These are phyloP conservation scores for Acropora tenuis DNA, from an alignment of 64 coral and sea anemone species.

Conservation along the genomic window DNA sequence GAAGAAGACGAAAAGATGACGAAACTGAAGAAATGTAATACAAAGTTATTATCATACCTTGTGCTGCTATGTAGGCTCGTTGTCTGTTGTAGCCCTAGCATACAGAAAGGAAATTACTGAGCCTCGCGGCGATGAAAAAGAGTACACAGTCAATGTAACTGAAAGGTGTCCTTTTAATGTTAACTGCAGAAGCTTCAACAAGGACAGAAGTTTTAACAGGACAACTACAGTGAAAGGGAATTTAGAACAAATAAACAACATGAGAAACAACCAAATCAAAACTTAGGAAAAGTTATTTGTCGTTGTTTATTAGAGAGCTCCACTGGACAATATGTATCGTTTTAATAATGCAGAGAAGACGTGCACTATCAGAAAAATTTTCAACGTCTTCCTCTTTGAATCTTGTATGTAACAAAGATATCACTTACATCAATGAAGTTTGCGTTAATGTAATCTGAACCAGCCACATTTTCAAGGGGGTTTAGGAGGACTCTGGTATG, in stretches of 20 bases:
- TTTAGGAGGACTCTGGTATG: conserved; percentile 93
- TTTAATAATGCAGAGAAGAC: no score
- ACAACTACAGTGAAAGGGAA: no score
- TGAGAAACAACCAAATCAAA: no score
- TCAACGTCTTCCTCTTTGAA: no score
- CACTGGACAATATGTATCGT: no score
- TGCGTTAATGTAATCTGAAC: conserved; percentile 93
- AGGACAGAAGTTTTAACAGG: background rate
- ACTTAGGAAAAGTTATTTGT: no score
- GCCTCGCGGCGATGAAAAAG: background rate
- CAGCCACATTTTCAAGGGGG: conserved; percentile 77
- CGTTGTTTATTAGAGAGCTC: no score
- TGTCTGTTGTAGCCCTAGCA: conserved; percentile 78
- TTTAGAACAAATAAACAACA: no score
- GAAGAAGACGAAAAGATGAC: no score
- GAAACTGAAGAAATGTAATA: no score
- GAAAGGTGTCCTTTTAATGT: no score
- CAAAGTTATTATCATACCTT: conserved; percentile 48
- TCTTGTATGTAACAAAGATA: background rate
- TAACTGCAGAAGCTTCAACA: background rate
- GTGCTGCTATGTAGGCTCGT: conserved; percentile 74
- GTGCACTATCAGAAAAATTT: no score
- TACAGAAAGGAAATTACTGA: background rate
- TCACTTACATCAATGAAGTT: conserved; percentile 96
- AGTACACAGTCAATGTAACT: background rate